phyloP scores from a whole-genome alignment of 2,888 invertebrate species.

The Drosophila ochracea region DNA sequence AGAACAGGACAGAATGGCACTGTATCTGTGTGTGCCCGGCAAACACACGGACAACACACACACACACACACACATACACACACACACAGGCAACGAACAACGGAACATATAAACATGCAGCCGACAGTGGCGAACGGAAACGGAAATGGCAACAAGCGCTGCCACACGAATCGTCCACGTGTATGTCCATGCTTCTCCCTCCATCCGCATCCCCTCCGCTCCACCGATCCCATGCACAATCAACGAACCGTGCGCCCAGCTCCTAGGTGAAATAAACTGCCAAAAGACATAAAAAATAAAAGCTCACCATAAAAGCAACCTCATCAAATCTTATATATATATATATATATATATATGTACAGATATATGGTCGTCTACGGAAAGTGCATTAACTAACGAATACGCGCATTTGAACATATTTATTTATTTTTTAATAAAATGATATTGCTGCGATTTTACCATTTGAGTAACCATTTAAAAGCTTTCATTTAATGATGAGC shows the following conservation, averaged over 20 bases:
- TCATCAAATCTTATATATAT: slow-evolving; percentile 12
- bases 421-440: background rate
- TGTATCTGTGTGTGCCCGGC: slow-evolving; percentile 24
- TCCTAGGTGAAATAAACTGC: slow-evolving; percentile 36
- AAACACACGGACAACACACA: slow-evolving; percentile 38
- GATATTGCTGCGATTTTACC: background rate
- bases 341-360: background rate
- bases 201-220: background rate
- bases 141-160: slow-evolving; percentile 79
- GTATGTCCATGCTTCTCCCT: background rate
- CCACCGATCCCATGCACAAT: slow-evolving; percentile 3
- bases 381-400: slow-evolving; percentile 3
- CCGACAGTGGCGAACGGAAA: slow-evolving; percentile 70
- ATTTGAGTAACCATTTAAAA: background rate
- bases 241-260: slow-evolving; percentile 15
- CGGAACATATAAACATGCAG: slow-evolving; percentile 72
- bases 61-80: slow-evolving; percentile 49
- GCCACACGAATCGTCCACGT: slow-evolving; percentile 43
- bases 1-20: background rate
- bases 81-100: slow-evolving; percentile 15
- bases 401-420: background rate
- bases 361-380: background rate
- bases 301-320: slow-evolving; percentile 28
- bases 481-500: background rate
- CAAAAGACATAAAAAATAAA: slow-evolving; percentile 13